Conservation (phyloP, 2,888 invertebrate genomes). For the Eupithecia inturbata region DNA sequence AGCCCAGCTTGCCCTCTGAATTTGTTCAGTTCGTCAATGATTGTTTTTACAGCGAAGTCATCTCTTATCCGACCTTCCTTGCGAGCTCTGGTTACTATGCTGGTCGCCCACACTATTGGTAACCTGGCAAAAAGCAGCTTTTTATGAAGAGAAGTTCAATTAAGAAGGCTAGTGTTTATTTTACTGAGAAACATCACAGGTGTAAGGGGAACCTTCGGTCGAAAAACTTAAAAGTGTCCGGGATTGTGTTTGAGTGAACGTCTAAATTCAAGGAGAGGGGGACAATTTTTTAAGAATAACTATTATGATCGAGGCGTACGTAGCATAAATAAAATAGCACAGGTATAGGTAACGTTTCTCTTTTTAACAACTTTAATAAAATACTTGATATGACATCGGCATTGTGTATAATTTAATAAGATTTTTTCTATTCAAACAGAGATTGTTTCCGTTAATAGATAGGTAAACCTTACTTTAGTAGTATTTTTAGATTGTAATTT, state of each 20-base stretch:
- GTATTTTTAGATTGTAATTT: neutral
- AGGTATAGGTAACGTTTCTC: neutral
- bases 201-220: no score
- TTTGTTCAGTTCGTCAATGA: conserved; percentile 93
- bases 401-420: neutral
- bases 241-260: no score
- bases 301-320: neutral
- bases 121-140: conserved; percentile 75
- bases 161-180: neutral
- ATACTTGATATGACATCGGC: neutral
- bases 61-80: conserved; percentile 95
- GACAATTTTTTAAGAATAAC: neutral
- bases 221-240: no score
- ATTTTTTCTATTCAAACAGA: neutral
- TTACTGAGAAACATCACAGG: no score
- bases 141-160: neutral
- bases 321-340: neutral
- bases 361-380: no score
- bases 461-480: neutral
- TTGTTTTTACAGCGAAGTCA: conserved; percentile 96
- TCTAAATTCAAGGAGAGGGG: no score
- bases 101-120: conserved; percentile 96
- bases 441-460: neutral
- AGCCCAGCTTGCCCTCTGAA: conserved; percentile 92
- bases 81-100: conserved; percentile 94